Evolutionary conservation across 2,888 invertebrate genomes (phyloP).

Genomic region (Schizaphis graminum): DNA sequence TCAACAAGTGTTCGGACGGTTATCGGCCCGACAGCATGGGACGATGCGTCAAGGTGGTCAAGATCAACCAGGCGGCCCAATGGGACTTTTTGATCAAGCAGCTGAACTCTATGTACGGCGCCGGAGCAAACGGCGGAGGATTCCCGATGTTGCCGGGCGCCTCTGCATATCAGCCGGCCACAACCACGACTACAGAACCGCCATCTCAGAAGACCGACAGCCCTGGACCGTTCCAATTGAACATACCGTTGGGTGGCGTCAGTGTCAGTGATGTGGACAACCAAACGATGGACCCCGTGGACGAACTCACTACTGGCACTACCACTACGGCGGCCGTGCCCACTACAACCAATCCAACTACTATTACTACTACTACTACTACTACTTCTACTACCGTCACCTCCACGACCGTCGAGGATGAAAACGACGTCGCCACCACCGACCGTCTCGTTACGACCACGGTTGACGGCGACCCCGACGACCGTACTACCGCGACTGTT

Average conservation of each 20-base stretch:
- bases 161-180: constrained; percentile 67
- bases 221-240: constrained; percentile 69
- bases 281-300: constrained; percentile 26
- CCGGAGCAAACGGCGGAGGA: constrained; percentile 65
- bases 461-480: not conserved
- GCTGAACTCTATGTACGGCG: constrained; percentile 69
- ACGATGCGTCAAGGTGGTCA: constrained; percentile 69
- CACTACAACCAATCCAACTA: not conserved
- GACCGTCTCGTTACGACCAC: not conserved
- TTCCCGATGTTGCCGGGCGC: constrained; percentile 66
- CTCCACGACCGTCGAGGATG: not conserved
- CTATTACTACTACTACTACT: not conserved
- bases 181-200: constrained; percentile 66
- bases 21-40: constrained; percentile 69
- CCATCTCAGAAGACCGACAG: constrained; percentile 66
- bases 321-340: not conserved
- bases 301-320: not conserved
- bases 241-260: constrained; percentile 68
- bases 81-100: constrained; percentile 69
- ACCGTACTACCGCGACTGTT: not conserved
- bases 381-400: not conserved
- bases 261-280: constrained; percentile 46
- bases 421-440: not conserved
- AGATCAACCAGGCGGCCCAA: constrained; percentile 68
- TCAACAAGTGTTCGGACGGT: constrained; percentile 73